Base-by-base conservation (phyloP, 1,140 invertebrate species). In the Drosophila teissieri region DNA sequence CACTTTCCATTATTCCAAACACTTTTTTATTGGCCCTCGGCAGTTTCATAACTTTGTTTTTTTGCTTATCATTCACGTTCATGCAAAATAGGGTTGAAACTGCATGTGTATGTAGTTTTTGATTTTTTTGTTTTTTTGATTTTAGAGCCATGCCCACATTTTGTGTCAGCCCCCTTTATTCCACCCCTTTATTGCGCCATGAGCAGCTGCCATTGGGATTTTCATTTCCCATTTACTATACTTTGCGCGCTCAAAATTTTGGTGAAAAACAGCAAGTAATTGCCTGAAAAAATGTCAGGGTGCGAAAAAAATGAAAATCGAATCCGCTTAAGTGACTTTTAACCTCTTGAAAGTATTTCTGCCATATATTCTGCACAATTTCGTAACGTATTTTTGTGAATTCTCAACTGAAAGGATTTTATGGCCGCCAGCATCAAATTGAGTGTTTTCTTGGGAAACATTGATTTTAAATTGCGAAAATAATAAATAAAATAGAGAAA, bases 51-150 rank as follows among this genome's bases (percentile, higher is more conserved):
- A 63, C 40, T 53, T 57, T 54, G 55, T 39, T 37, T 58, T 58
- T 83, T 80, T 64, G 76, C 57, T 56, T 84, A 80, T 88, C 77
- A 86, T 64, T 67, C 53, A 27, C 80, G 68, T 40, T 67, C 58
- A 88, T 88, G 84, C 85, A 89, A 88, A 88, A 72, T 46, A 83
- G 84, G 84, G 84, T 88, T 89, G 84, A 84, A 89, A 88, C 57
- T 58, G 56, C 34, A 52, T 34, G 27, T 49, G 55, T 42, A 55
- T 40, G 36, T 56, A 19, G 36, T 27, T 73, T 73, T 70, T 53
- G 15, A 44, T 61, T 73, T 75, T 64, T 3, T 22, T 22, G 37
- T 65, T 46, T 56, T 73, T 75, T 72, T 46, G 34, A 39, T 72
- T 49, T 48, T 24, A 8, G 14, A 27, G 42, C 44, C 64, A 69